phyloP scores from a whole-genome alignment of 2,888 invertebrate species.

The Gerris lacustris region DNA sequence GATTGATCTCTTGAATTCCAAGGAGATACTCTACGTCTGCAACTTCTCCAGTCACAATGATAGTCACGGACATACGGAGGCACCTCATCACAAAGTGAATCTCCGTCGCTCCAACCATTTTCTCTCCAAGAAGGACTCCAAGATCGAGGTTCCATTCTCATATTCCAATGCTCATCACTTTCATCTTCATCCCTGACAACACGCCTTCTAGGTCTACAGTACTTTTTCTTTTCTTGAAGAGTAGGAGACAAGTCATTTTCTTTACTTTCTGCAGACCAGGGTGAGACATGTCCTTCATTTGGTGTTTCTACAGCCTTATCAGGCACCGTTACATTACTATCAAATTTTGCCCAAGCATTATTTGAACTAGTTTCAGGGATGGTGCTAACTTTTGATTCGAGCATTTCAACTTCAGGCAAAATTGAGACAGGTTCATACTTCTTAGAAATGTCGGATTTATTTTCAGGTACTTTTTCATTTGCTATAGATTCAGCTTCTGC shows the following conservation, averaged over 20 bases:
- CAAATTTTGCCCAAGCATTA: conserved; percentile 46
- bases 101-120: conserved; percentile 35
- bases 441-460: conserved; percentile 37
- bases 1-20: conserved; percentile 60
- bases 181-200: conserved; percentile 33
- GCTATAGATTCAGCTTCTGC: conserved; percentile 15
- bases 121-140: conserved; percentile 32
- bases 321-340: conserved; percentile 33
- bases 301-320: conserved; percentile 23
- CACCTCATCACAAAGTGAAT: conserved; percentile 32
- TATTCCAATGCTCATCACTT: conserved; percentile 34
- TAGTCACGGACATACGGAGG: conserved; percentile 29
- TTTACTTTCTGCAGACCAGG: conserved; percentile 30
- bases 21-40: conserved; percentile 35
- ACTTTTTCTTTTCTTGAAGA: conserved; percentile 32
- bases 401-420: not conserved
- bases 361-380: not conserved
- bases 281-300: conserved; percentile 29
- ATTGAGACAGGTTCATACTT: not conserved
- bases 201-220: conserved; percentile 26
- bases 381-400: not conserved
- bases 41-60: conserved; percentile 28
- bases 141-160: conserved; percentile 28
- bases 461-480: conserved; percentile 11
- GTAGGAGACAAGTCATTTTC: conserved; percentile 28